Evolutionary conservation across 2,888 invertebrate genomes (phyloP).

Genomic region (Gisinianus flammeolus): DNA sequence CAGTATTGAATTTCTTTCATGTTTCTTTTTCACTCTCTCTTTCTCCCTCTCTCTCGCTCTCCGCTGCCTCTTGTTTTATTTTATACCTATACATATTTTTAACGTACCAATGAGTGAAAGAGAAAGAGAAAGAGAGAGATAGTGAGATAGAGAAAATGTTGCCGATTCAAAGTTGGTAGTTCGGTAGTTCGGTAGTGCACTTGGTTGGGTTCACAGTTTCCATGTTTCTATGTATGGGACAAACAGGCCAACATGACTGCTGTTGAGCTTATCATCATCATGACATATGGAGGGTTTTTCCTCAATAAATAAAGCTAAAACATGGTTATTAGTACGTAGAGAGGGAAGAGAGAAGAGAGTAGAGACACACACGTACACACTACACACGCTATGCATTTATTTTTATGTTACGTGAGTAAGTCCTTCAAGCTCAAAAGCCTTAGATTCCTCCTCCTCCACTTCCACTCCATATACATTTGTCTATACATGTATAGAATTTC

Average conservation of each 20-base stretch:
- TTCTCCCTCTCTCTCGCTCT: too few species aligned
- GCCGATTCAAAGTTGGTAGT: too few species aligned
- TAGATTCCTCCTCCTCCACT: background rate
- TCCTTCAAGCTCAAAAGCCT: background rate
- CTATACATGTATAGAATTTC: background rate
- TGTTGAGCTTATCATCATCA: constrained; percentile 17
- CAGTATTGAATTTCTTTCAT: background rate
- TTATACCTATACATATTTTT: background rate
- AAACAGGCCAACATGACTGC: constrained; percentile 12
- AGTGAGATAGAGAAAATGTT: background rate
- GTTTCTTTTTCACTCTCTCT: background rate
- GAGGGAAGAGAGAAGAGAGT: background rate
- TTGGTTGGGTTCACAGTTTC: background rate
- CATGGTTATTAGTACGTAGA: constrained; percentile 10
- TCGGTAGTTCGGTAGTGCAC: background rate
- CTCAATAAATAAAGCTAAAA: background rate
- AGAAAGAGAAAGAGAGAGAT: too few species aligned
- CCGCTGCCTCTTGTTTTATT: background rate
- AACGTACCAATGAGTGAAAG: too few species aligned
- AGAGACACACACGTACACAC: background rate
- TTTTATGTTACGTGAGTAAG: constrained; percentile 4
- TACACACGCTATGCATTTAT: background rate
- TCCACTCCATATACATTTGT: background rate
- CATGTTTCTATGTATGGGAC: background rate
- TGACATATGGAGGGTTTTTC: constrained; percentile 12